Conservation (phyloP, 30 jellyfish, hydroid and myxozoan genomes). For the Aurelia sp. region DNA sequence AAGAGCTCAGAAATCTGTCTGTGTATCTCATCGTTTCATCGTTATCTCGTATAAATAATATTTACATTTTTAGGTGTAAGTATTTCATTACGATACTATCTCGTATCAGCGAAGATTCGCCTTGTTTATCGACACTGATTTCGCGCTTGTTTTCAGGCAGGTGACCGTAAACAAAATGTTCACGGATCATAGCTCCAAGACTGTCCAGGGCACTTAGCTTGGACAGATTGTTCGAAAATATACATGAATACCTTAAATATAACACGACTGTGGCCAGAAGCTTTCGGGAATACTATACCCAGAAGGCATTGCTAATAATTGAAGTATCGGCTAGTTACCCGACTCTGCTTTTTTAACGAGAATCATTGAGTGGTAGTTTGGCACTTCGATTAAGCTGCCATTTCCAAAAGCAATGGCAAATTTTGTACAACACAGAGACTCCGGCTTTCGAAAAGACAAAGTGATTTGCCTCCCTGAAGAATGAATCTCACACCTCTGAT, state of each 20-base stretch:
- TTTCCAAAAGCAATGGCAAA: too few relatives aligned
- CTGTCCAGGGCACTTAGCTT: slow-evolving; percentile 1
- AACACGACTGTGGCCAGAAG: too few relatives aligned
- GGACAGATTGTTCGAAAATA: background rate
- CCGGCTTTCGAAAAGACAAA: too few relatives aligned
- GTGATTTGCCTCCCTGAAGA: too few relatives aligned
- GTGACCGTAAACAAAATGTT: slow-evolving; percentile 32
- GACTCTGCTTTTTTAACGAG: too few relatives aligned
- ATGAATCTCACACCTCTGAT: too few relatives aligned
- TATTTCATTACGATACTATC: background rate
- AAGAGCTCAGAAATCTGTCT: background rate
- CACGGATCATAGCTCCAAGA: slow-evolving; percentile 43
- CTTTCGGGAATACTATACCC: too few relatives aligned
- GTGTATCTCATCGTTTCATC: slow-evolving; percentile 6
- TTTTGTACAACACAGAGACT: too few relatives aligned
- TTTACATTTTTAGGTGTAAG: slow-evolving; percentile 8
- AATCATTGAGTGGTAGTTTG: too few relatives aligned
- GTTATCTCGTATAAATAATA: background rate
- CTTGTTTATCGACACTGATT: slow-evolving; percentile 5
- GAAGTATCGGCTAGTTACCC: too few relatives aligned
- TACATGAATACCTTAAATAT: background rate
- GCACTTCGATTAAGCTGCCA: too few relatives aligned
- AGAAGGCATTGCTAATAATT: too few relatives aligned
- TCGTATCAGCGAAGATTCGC: background rate
- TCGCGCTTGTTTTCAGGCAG: slow-evolving; percentile 13